These are phyloP conservation scores for Agrotis puta DNA, from an alignment of 2,888 invertebrate genomes.

Conservation along the genomic window DNA sequence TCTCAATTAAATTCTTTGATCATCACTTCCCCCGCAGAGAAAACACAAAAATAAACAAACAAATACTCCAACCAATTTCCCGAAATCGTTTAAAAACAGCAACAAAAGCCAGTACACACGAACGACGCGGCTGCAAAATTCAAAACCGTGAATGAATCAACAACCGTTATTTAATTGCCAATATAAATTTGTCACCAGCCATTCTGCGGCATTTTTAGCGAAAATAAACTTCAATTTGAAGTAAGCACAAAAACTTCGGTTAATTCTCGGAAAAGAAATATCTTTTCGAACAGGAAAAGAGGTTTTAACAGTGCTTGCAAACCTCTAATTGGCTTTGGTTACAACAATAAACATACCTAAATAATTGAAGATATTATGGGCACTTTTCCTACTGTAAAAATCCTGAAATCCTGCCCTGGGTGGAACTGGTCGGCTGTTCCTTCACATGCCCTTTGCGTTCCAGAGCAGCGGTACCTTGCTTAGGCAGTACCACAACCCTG, in stretches of 20 bases:
- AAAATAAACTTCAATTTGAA: constrained; percentile 58
- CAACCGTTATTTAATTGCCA: constrained; percentile 65
- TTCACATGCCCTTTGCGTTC: no score
- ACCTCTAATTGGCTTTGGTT: constrained; percentile 18
- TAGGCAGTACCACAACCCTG: no score
- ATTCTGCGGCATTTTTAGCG: constrained; percentile 37
- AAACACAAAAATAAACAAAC: constrained; percentile 4
- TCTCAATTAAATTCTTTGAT: not conserved
- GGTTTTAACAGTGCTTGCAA: constrained; percentile 23
- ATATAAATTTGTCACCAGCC: constrained; percentile 59
- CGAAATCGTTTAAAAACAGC: constrained; percentile 25
- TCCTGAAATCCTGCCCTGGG: no score
- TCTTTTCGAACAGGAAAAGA: constrained; percentile 62
- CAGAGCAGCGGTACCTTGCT: no score
- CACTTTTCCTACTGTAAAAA: not conserved
- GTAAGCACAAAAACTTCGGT: constrained; percentile 45
- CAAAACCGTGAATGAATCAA: constrained; percentile 56
- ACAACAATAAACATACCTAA: constrained; percentile 24
- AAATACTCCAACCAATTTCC: constrained; percentile 10
- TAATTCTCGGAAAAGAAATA: constrained; percentile 59
- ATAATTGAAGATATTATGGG: constrained; percentile 29
- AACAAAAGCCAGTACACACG: constrained; percentile 26
- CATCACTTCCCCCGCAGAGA: not conserved
- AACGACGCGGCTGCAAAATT: constrained; percentile 26
- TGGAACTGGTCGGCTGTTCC: no score